Evolutionary conservation across 2,797 vertebrate genomes (phyloP).

Genomic region (Bradypodion ventrale): DNA sequence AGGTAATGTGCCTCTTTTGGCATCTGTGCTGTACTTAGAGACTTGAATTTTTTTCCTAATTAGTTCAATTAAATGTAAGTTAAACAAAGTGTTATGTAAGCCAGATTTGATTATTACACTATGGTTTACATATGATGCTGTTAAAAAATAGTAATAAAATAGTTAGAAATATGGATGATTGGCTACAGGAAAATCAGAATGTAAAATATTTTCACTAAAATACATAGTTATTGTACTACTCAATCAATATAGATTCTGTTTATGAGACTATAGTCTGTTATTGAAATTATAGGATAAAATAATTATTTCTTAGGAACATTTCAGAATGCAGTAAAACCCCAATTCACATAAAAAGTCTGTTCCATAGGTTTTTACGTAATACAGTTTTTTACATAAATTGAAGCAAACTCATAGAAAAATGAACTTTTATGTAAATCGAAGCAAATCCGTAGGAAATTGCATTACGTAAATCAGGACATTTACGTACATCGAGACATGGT

Average conservation of each 20-base stretch:
- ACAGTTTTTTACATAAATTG: too few species aligned
- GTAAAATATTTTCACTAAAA: background rate
- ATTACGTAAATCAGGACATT: too few species aligned
- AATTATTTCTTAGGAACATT: conserved; percentile 19
- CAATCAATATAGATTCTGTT: conserved; percentile 7
- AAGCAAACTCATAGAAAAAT: too few species aligned
- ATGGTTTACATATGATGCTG: conserved; percentile 19
- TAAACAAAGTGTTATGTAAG: conserved; percentile 6
- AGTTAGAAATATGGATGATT: conserved; percentile 23
- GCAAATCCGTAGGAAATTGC: too few species aligned
- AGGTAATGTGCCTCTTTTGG: background rate
- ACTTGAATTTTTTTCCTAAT: conserved; percentile 30
- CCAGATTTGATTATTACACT: conserved; percentile 42
- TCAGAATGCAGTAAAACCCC: too few species aligned
- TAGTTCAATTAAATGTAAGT: conserved; percentile 18
- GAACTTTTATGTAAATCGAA: too few species aligned
- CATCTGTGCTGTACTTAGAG: conserved; percentile 3
- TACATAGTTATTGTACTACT: background rate
- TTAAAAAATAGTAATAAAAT: conserved; percentile 31
- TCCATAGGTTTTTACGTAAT: too few species aligned
- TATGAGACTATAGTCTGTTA: conserved; percentile 14
- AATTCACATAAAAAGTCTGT: too few species aligned
- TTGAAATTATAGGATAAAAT: conserved; percentile 32
- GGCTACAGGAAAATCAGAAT: conserved; percentile 23
- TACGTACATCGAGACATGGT: too few species aligned